These are phyloP conservation scores for Aphelenchoides fujianensis DNA, from an alignment of 1,140 invertebrate species.

Conservation along the genomic window DNA sequence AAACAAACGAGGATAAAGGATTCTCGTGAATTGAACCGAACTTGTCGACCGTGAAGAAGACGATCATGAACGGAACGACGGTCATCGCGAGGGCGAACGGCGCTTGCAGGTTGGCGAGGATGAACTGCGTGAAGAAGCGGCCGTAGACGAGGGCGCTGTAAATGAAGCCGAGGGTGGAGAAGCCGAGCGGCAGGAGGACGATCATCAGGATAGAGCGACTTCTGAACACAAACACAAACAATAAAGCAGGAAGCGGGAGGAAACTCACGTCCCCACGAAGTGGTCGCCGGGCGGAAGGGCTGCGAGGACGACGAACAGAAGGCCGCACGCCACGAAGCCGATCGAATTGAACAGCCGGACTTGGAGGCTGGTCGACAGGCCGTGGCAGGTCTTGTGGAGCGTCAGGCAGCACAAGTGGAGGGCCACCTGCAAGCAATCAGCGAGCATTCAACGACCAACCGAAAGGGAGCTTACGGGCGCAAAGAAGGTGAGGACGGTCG, in stretches of 20 bases:
- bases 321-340: constrained; percentile 23
- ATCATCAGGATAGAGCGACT: constrained; percentile 17
- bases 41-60: constrained; percentile 32
- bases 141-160: constrained; percentile 35
- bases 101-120: constrained; percentile 35
- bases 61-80: constrained; percentile 29
- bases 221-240: constrained; percentile 19
- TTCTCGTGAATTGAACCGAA: constrained; percentile 23
- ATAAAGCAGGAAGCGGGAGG: neutral
- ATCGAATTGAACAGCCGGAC: constrained; percentile 34
- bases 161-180: constrained; percentile 35
- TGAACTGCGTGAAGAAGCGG: constrained; percentile 39
- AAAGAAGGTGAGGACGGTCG: constrained; percentile 16
- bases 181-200: constrained; percentile 34
- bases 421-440: constrained; percentile 7
- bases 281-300: constrained; percentile 21
- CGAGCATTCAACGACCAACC: too few relatives aligned
- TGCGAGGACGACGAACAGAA: constrained; percentile 32
- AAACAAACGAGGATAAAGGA: constrained; percentile 6
- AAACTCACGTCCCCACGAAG: constrained; percentile 9
- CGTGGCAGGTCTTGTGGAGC: constrained; percentile 8
- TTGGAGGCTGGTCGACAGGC: constrained; percentile 22
- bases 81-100: constrained; percentile 34
- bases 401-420: constrained; percentile 12
- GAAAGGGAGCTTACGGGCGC: neutral